Conservation (phyloP, 1,140 invertebrate species). For the Wasmannia auropunctata region DNA sequence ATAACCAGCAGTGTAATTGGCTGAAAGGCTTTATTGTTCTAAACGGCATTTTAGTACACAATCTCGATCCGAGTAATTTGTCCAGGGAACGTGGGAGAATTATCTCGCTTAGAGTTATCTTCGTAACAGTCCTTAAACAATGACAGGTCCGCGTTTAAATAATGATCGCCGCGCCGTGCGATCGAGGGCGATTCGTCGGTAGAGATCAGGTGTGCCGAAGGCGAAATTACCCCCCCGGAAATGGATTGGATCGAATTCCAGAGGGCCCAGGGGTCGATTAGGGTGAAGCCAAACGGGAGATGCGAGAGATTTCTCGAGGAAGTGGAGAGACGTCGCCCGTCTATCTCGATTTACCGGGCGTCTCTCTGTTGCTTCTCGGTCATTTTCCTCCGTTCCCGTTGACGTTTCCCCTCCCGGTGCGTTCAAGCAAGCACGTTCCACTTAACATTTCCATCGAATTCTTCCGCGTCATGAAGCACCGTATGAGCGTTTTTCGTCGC, state of each 20-base stretch:
- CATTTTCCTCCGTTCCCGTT: constrained; percentile 61
- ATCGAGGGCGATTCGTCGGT: constrained; percentile 46
- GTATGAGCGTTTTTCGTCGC: constrained; percentile 52
- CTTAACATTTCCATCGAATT: constrained; percentile 80
- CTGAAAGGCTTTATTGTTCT: not conserved
- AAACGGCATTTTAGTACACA: not conserved
- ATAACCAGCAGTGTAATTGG: too few relatives aligned
- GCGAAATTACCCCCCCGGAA: constrained; percentile 69
- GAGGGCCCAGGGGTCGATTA: constrained; percentile 71
- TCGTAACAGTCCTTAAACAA: constrained; percentile 65
- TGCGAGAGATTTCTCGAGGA: constrained; percentile 68
- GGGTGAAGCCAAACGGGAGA: constrained; percentile 72
- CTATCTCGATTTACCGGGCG: constrained; percentile 65
- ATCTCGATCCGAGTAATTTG: constrained; percentile 7
- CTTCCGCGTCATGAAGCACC: constrained; percentile 73
- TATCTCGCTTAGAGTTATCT: constrained; percentile 13
- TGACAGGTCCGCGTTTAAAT: constrained; percentile 67
- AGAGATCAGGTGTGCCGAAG: constrained; percentile 71
- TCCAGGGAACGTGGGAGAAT: not conserved
- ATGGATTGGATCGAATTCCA: constrained; percentile 74
- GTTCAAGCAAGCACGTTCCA: constrained; percentile 50
- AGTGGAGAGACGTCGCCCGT: constrained; percentile 55
- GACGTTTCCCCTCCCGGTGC: constrained; percentile 13
- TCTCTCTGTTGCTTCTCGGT: constrained; percentile 58
- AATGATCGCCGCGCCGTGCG: constrained; percentile 61